These are phyloP conservation scores for human (Homo sapiens) DNA, from an alignment of 2,113 vertebrate genomes.

Conservation along the genomic window DNA sequence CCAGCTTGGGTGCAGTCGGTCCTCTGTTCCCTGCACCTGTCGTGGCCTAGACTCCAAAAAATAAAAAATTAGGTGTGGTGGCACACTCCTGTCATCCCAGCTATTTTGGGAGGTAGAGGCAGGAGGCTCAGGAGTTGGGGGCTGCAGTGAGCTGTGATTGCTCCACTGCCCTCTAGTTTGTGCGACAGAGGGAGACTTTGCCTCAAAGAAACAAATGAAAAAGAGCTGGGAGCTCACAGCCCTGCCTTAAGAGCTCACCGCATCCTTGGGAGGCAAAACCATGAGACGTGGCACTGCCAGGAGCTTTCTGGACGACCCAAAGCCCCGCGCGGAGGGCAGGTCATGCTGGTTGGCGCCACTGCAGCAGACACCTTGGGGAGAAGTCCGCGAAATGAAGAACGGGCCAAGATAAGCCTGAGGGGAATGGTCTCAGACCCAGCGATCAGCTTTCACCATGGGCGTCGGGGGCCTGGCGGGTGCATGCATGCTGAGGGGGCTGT, in stretches of 20 bases:
- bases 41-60: neutral
- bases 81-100: too few species aligned
- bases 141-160: too few species aligned
- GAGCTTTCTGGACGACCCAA: neutral
- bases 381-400: neutral
- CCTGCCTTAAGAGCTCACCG: too few species aligned
- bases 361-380: neutral
- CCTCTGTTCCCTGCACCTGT: neutral
- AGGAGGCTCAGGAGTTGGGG: too few species aligned
- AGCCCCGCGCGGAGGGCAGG: fast-evolving
- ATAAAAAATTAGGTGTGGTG: too few species aligned
- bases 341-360: neutral
- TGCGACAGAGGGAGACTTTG: too few species aligned
- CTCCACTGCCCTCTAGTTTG: too few species aligned
- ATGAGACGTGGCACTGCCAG: too few species aligned
- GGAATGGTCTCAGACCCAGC: neutral
- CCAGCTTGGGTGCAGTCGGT: neutral
- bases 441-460: too few species aligned
- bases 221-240: neutral
- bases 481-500: neutral
- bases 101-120: too few species aligned
- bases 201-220: too few species aligned
- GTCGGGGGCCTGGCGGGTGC: neutral
- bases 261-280: neutral
- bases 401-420: neutral